Percentiles rank a stretch among this genome's conserved stretches.
These are phyloP conservation scores for Dermochelys coriacea DNA, from an alignment of 2,797 vertebrate genomes.

Conservation along the genomic window DNA sequence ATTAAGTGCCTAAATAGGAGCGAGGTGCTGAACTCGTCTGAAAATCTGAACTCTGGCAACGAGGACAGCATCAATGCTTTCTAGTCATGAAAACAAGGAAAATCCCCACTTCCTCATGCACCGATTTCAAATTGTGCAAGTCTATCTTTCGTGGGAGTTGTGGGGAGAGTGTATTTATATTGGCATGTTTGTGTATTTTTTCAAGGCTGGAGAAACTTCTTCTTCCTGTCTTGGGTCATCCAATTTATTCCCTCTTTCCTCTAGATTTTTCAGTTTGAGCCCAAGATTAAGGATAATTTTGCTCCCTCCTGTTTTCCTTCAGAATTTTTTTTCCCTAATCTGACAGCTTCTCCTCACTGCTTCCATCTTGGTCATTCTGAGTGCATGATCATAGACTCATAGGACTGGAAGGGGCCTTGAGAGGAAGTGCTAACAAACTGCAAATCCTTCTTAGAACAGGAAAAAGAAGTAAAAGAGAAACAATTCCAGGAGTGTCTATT, in stretches of 20 bases:
- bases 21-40: background rate
- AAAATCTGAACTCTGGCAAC: background rate
- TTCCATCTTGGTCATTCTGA: background rate
- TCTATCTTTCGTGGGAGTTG: background rate
- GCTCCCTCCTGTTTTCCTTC: background rate
- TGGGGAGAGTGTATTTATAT: background rate
- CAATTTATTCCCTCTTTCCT: background rate
- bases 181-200: background rate
- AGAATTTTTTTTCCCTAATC: background rate
- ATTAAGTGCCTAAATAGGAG: background rate
- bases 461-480: background rate
- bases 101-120: background rate
- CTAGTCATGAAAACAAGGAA: background rate
- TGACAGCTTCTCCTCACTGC: background rate
- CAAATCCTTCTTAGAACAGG: background rate
- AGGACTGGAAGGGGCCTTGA: no score
- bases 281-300: background rate
- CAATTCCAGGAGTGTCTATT: background rate
- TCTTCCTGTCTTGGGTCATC: background rate
- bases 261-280: background rate
- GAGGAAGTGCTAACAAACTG: background rate
- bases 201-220: background rate
- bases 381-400: background rate
- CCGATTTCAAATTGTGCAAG: background rate
- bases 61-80: background rate